Evolutionary conservation across 1,140 invertebrate species (phyloP).

Genomic region (Sycophaga agraensis): DNA sequence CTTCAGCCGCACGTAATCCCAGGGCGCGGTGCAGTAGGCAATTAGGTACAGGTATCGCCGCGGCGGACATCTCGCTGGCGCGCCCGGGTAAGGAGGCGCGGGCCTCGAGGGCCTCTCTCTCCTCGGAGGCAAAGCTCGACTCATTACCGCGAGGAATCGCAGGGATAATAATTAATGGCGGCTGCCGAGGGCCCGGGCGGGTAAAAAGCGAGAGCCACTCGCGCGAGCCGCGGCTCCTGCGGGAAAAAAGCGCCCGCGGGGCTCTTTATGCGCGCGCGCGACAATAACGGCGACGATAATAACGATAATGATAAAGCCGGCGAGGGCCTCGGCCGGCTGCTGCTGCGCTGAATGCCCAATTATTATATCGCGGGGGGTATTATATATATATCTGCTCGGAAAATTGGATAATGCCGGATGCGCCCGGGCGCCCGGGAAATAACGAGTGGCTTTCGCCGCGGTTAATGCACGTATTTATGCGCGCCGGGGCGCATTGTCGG

Average conservation of each 20-base stretch:
- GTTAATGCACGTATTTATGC: conserved; percentile 27
- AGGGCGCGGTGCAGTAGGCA: too few species aligned
- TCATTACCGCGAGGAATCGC: too few species aligned
- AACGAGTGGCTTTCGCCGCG: conserved; percentile 26
- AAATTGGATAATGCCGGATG: conserved; percentile 47
- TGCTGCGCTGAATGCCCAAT: conserved; percentile 46
- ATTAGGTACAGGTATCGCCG: too few species aligned
- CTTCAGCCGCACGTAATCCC: too few species aligned
- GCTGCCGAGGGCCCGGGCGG: too few species aligned
- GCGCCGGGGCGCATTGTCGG: too few species aligned
- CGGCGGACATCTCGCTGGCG: too few species aligned
- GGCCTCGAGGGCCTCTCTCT: too few species aligned
- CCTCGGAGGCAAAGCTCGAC: too few species aligned
- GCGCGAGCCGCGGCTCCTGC: not conserved
- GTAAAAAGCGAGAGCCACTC: conserved; percentile 2
- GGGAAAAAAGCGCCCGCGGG: not conserved
- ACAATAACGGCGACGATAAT: not conserved
- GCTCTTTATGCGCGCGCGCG: too few species aligned
- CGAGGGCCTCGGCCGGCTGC: conserved; percentile 19
- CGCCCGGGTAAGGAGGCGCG: too few species aligned
- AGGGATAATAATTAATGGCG: too few species aligned
- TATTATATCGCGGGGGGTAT: conserved; percentile 49
- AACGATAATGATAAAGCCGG: conserved; percentile 10
- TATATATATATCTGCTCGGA: conserved; percentile 45
- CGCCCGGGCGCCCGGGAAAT: not conserved